Evolutionary conservation across 2,113 vertebrate species (phyloP).

Genomic region (Urocitellus parryii): DNA sequence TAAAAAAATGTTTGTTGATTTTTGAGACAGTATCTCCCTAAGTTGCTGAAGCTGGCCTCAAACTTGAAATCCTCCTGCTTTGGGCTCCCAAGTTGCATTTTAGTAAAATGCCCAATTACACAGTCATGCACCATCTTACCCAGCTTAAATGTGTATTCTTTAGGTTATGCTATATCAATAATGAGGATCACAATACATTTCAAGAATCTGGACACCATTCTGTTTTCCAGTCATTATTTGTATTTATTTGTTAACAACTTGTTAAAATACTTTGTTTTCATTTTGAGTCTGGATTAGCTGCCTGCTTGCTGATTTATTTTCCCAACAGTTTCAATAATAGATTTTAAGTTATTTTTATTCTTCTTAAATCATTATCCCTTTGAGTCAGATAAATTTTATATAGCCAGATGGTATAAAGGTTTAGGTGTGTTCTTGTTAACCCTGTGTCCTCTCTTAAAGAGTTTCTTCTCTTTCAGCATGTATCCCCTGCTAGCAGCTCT

Average conservation of each 20-base stretch:
- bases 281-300: slow-evolving; percentile 20
- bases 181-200: slow-evolving; percentile 24
- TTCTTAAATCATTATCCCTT: slow-evolving; percentile 33
- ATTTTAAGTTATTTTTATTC: slow-evolving; percentile 59
- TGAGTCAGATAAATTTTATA: slow-evolving; percentile 19
- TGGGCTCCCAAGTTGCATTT: too few species aligned
- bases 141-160: slow-evolving; percentile 25
- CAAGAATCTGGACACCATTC: not conserved
- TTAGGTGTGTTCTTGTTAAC: not conserved
- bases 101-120: too few species aligned
- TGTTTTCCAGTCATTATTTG: slow-evolving; percentile 25
- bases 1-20: too few species aligned
- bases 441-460: not conserved
- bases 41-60: too few species aligned
- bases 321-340: slow-evolving; percentile 45
- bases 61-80: too few species aligned
- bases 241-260: not conserved
- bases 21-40: too few species aligned
- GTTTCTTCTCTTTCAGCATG: not conserved
- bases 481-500: not conserved
- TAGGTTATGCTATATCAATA: slow-evolving; percentile 5
- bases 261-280: slow-evolving; percentile 59
- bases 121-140: too few species aligned
- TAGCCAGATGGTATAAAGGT: not conserved
- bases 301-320: not conserved